phyloP scores from a whole-genome alignment of 1,140 invertebrate species.

The Zelostemma sp. region DNA sequence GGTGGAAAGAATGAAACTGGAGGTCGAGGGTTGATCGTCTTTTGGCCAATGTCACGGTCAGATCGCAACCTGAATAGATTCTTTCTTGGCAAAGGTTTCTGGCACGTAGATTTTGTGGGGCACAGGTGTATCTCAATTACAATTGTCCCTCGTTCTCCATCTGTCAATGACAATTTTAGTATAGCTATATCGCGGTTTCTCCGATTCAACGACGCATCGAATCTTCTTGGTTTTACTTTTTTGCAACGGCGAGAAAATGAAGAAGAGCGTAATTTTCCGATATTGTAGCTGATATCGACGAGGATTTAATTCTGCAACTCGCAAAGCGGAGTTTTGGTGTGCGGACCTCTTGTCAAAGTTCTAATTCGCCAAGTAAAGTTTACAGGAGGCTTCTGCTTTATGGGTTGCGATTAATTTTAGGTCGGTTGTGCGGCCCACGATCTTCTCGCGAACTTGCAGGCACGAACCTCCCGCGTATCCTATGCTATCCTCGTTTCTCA shows the following conservation, averaged over 20 bases:
- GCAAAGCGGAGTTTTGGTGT: background rate
- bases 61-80: conserved; percentile 16
- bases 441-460: conserved; percentile 22
- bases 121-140: conserved; percentile 24
- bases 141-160: background rate
- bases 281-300: background rate
- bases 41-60: conserved; percentile 33
- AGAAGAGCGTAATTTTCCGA: no score
- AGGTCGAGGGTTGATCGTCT: conserved; percentile 4
- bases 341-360: conserved; percentile 33
- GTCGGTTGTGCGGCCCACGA: conserved; percentile 12
- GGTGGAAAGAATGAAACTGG: no score
- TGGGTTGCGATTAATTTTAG: conserved; percentile 31
- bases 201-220: no score
- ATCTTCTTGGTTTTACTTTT: no score
- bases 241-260: no score
- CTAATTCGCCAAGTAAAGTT: conserved; percentile 38
- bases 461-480: conserved; percentile 21
- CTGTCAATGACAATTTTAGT: background rate
- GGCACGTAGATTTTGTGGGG: conserved; percentile 25
- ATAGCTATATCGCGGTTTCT: no score
- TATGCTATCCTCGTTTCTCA: conserved; percentile 22
- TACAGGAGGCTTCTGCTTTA: conserved; percentile 22
- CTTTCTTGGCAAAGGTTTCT: conserved; percentile 36
- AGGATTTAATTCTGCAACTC: conserved; percentile 9